These are phyloP conservation scores for Osmerus mordax DNA, from an alignment of 2,113 vertebrate species.

Conservation along the genomic window DNA sequence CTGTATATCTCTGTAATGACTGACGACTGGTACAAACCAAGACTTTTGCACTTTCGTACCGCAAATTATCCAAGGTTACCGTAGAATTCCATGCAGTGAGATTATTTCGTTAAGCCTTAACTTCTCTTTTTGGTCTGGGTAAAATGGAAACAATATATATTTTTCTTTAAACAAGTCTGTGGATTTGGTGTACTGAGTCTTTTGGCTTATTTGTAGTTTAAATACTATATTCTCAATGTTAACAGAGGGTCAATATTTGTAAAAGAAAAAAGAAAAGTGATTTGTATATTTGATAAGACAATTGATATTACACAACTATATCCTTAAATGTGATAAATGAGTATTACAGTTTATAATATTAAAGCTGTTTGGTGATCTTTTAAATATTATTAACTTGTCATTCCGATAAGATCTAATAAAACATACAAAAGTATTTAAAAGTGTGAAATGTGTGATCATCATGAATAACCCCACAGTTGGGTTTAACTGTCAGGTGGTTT, in stretches of 20 bases:
- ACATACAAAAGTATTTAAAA: too few relatives aligned
- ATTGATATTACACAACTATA: slow-evolving; percentile 3
- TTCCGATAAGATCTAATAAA: not conserved
- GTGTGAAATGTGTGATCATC: too few relatives aligned
- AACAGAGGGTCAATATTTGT: not conserved
- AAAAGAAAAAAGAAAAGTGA: slow-evolving; percentile 1
- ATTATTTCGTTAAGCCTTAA: not conserved
- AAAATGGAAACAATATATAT: not conserved
- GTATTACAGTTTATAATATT: not conserved
- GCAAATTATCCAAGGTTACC: not conserved
- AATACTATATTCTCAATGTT: not conserved
- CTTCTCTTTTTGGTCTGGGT: not conserved
- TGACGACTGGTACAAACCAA: not conserved
- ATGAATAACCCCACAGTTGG: too few relatives aligned
- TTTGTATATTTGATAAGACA: slow-evolving; percentile 12
- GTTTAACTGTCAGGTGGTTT: too few relatives aligned
- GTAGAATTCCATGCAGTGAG: not conserved
- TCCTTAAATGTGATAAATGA: not conserved
- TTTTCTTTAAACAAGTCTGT: not conserved
- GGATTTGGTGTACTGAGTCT: not conserved
- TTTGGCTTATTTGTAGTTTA: not conserved
- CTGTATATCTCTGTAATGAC: not conserved
- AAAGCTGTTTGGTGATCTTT: not conserved
- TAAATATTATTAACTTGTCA: not conserved
- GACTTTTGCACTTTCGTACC: not conserved